phyloP scores from a whole-genome alignment of 2,888 invertebrate species.

The Rhagophthalmus giganteus region DNA sequence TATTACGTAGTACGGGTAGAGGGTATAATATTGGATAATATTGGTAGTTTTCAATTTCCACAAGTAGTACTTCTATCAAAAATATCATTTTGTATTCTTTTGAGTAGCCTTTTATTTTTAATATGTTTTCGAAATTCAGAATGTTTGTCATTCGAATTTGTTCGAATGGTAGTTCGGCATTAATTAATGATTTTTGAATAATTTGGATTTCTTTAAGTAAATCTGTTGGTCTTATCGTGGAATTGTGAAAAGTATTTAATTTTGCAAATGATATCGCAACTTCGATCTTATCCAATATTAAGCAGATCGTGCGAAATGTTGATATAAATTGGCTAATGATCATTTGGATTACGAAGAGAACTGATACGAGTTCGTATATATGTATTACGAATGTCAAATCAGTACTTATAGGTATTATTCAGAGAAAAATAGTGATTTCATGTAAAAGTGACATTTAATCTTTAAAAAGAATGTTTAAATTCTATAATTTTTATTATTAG shows the following conservation, averaged over 20 bases:
- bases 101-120: slow-evolving; percentile 24
- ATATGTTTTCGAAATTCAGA: slow-evolving; percentile 24
- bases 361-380: neutral
- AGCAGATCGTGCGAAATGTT: slow-evolving; percentile 21
- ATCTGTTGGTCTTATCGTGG: slow-evolving; percentile 23
- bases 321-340: slow-evolving; percentile 7
- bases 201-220: no score
- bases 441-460: no score
- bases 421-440: no score
- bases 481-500: no score
- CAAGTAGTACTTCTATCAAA: slow-evolving; percentile 22
- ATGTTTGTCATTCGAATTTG: slow-evolving; percentile 16
- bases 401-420: no score
- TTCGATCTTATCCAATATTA: slow-evolving; percentile 26
- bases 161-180: neutral
- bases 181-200: neutral
- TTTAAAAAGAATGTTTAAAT: no score
- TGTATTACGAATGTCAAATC: no score
- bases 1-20: neutral
- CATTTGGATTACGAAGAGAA: slow-evolving; percentile 7
- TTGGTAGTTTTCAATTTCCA: slow-evolving; percentile 22
- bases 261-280: slow-evolving; percentile 25
- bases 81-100: slow-evolving; percentile 17
- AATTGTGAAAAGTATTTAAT: slow-evolving; percentile 27
- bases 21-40: neutral